Base-by-base conservation (phyloP, 2,888 invertebrate species). In the Falcaria lacertinaria region DNA sequence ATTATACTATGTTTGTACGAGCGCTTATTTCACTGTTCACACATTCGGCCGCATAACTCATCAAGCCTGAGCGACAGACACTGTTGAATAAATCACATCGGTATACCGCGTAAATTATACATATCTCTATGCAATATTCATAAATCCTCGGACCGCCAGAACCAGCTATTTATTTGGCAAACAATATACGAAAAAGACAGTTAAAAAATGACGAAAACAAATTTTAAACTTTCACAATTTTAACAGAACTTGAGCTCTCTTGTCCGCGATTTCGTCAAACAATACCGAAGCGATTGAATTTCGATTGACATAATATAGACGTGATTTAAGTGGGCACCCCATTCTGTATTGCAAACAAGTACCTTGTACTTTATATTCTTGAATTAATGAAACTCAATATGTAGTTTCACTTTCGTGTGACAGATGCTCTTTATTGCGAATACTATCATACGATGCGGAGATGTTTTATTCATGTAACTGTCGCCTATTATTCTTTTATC, bases 31-130 rank as follows among this genome's bases (percentile, higher is more conserved):
- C 28, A 11, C 28, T 11, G 11, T 28, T 3, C 22, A 7, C 22
- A 22, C n/a, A 22, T 5, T 22, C 45, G 8, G 11, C 22, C 14
- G 25, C 34, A 42, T 45, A 50, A 45, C 47, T 53, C 53, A 55
- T 41, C 35, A 37, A 19, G 13, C 37, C 13, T 14, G 14, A 37
- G 14, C 14, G 15, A 14, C 32, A 8, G n/a, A n/a, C 17, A 17
- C 4, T 15, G 13, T 22, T 37, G 22, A 37, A 37, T 37, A 22
- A 37, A 37, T 37, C 37, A 37, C 37, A 7, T 22, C 7, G 22
- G 22, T 25, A 22, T 14, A 37, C 22, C 22, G 37, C 37, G 37
- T 37, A 22, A 37, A 37, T 37, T 37, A 37, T 22, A 37, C 22
- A 37, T 14, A 37, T 28, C 3, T 11, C 3, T 11, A 28, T 28